These are phyloP conservation scores for Reinhardtius hippoglossoides DNA, from an alignment of 2,113 vertebrate species.

Conservation along the genomic window DNA sequence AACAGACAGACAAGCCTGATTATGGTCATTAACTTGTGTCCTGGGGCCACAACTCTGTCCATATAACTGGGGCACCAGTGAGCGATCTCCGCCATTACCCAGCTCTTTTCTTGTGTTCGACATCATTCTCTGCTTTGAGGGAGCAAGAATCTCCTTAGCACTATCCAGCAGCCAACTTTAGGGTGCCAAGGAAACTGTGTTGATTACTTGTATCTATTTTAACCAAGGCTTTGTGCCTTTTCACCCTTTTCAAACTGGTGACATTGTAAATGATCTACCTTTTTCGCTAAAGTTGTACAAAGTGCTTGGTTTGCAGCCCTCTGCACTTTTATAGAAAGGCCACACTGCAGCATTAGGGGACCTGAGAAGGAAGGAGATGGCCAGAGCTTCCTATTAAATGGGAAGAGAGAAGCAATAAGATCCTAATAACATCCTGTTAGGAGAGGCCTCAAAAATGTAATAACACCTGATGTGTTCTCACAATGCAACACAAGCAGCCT, in stretches of 20 bases:
- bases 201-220: constrained; percentile 42
- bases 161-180: constrained; percentile 19
- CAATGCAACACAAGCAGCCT: constrained; percentile 17
- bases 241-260: background rate
- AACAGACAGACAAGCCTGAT: constrained; percentile 66
- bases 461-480: constrained; percentile 29
- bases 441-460: constrained; percentile 23
- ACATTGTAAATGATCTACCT: background rate
- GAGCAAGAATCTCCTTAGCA: constrained; percentile 21
- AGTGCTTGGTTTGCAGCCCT: background rate
- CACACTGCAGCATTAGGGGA: constrained; percentile 21
- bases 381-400: constrained; percentile 7
- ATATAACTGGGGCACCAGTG: constrained; percentile 66
- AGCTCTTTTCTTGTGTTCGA: constrained; percentile 42
- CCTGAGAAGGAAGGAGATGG: background rate
- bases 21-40: constrained; percentile 68
- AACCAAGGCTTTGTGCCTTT: constrained; percentile 29
- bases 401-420: constrained; percentile 27
- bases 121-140: constrained; percentile 36
- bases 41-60: constrained; percentile 57
- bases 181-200: constrained; percentile 18
- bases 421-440: constrained; percentile 27
- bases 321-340: constrained; percentile 11
- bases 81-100: constrained; percentile 59
- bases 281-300: constrained; percentile 8